Percentiles rank a stretch among this genome's conserved stretches.
Conservation (phyloP, 64 coral and sea anemone genomes). For the Astreopora myriophthalma region DNA sequence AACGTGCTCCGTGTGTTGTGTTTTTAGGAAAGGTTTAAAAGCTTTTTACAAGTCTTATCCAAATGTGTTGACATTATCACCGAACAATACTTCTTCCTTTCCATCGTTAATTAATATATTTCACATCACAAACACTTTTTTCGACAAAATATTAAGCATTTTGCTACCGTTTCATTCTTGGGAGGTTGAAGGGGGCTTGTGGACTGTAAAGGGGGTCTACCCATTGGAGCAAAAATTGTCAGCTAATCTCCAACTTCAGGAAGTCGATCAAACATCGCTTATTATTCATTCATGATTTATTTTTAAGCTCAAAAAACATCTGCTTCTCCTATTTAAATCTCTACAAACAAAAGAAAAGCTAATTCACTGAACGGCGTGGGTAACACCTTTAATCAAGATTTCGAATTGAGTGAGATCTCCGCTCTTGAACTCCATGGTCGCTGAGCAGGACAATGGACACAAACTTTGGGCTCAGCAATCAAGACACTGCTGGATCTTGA, state of each 20-base stretch:
- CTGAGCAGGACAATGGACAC: background rate
- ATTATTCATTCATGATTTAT: constrained; percentile 99
- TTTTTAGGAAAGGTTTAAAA: constrained; percentile 85
- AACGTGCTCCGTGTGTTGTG: constrained; percentile 75
- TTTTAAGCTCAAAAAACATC: constrained; percentile 99
- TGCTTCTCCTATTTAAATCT: constrained; percentile 99
- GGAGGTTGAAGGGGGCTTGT: constrained; percentile 22
- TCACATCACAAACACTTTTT: constrained; percentile 92
- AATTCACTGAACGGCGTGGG: constrained; percentile 98
- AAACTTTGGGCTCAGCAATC: background rate
- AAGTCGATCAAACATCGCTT: constrained; percentile 50
- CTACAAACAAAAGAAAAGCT: constrained; percentile 99
- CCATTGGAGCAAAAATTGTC: background rate
- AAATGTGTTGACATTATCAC: constrained; percentile 99
- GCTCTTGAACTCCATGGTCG: constrained; percentile 17
- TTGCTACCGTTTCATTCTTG: constrained; percentile 30
- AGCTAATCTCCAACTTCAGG: constrained; percentile 4
- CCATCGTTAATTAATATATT: constrained; percentile 99
- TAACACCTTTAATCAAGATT: constrained; percentile 92
- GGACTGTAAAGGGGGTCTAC: background rate
- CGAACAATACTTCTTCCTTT: constrained; percentile 91
- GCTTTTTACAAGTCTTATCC: constrained; percentile 79
- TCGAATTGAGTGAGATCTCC: constrained; percentile 39
- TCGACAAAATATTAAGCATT: constrained; percentile 45
- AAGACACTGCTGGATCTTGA: background rate